These are phyloP conservation scores for Dreissena polymorpha DNA, from an alignment of 1,140 invertebrate species.

Conservation along the genomic window DNA sequence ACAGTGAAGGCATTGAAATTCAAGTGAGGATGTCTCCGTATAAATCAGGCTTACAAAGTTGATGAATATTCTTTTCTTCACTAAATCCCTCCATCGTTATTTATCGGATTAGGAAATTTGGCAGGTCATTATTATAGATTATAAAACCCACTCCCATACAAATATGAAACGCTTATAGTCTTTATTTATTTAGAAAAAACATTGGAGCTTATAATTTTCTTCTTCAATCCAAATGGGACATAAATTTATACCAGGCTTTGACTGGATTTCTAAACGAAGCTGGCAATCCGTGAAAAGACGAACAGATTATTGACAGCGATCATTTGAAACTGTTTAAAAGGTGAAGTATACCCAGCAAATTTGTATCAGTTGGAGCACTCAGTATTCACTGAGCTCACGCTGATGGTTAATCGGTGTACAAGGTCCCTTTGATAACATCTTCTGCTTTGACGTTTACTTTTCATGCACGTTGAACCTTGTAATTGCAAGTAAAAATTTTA, in stretches of 20 bases:
- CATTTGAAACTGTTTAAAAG: conserved; percentile 47
- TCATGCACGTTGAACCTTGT: too few species aligned
- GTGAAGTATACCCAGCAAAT: conserved; percentile 34
- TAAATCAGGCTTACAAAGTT: neutral
- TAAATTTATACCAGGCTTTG: conserved; percentile 48
- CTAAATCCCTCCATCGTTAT: conserved; percentile 47
- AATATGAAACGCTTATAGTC: conserved; percentile 29
- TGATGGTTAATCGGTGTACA: conserved; percentile 18
- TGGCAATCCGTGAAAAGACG: conserved; percentile 27
- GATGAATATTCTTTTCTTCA: conserved; percentile 43
- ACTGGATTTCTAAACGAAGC: conserved; percentile 14
- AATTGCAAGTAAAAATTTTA: neutral
- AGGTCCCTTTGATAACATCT: conserved; percentile 38
- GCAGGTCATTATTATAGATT: conserved; percentile 55
- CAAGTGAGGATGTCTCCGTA: neutral
- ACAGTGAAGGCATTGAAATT: neutral
- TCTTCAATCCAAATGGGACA: conserved; percentile 46
- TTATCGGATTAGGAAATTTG: conserved; percentile 44
- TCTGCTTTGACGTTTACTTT: neutral
- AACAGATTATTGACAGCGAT: conserved; percentile 57
- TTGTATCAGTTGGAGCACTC: conserved; percentile 26
- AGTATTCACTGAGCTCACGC: conserved; percentile 28
- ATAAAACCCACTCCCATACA: conserved; percentile 39
- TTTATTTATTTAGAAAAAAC: conserved; percentile 33
- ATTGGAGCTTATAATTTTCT: conserved; percentile 51